phyloP scores from a whole-genome alignment of 2,888 invertebrate species.

The Pelosia muscerda region DNA sequence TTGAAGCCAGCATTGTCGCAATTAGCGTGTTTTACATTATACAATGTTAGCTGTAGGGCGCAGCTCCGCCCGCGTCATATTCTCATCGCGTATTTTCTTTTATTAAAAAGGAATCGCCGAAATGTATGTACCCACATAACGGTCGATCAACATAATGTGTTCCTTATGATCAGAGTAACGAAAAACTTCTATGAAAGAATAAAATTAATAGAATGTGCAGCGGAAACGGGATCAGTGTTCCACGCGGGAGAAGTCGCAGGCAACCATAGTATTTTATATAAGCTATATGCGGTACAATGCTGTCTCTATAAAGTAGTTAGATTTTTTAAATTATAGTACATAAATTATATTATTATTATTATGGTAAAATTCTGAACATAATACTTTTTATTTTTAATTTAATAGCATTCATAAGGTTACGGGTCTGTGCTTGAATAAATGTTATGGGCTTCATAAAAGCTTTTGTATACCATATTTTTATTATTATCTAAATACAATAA shows the following conservation, averaged over 20 bases:
- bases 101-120: no score
- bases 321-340: background rate
- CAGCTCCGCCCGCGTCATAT: no score
- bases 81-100: no score
- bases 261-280: background rate
- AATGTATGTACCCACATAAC: no score
- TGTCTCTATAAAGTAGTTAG: background rate
- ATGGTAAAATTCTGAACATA: background rate
- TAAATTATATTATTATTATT: background rate
- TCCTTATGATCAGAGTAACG: no score
- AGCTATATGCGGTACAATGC: background rate
- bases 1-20: background rate
- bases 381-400: constrained; percentile 17
- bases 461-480: constrained; percentile 43
- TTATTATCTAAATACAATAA: constrained; percentile 20
- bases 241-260: no score
- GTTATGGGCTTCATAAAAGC: constrained; percentile 56
- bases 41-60: no score
- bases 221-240: no score
- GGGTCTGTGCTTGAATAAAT: constrained; percentile 59
- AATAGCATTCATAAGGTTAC: constrained; percentile 46
- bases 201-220: no score
- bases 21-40: background rate
- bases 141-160: no score
- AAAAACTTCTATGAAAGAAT: no score